Evolutionary conservation across 1,140 invertebrate genomes (phyloP).

Genomic region (Triops longicaudatus): DNA sequence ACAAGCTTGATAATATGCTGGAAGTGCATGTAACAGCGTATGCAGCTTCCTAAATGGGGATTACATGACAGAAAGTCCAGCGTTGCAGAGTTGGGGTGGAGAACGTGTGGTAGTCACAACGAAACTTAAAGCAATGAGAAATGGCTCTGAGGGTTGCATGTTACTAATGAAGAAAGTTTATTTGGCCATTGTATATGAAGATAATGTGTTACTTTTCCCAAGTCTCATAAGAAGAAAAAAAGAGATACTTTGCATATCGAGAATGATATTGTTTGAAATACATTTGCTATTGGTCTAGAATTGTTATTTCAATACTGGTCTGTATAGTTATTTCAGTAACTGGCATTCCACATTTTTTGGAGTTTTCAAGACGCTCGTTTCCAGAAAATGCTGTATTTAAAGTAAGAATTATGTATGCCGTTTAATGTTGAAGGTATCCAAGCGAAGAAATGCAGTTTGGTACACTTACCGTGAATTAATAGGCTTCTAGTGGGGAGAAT

Average conservation of each 20-base stretch:
- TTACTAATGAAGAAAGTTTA: neutral
- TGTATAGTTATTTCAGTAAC: too few relatives aligned
- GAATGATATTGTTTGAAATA: neutral
- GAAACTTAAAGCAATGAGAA: neutral
- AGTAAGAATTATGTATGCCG: too few relatives aligned
- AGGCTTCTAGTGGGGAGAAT: too few relatives aligned
- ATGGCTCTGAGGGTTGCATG: neutral
- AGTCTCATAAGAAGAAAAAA: neutral
- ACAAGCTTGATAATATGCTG: neutral
- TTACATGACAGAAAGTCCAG: neutral
- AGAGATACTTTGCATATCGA: neutral
- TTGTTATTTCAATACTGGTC: neutral
- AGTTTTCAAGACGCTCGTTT: too few relatives aligned
- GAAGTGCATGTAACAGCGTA: neutral
- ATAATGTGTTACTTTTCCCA: neutral
- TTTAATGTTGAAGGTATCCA: too few relatives aligned
- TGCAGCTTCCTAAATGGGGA: neutral
- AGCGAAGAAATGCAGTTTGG: too few relatives aligned
- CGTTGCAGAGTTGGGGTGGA: neutral
- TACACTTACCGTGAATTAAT: too few relatives aligned
- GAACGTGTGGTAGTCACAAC: neutral
- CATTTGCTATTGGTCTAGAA: slow-evolving; percentile 3
- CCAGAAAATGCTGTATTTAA: too few relatives aligned
- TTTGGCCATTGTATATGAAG: neutral
- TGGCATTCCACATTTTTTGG: too few relatives aligned